Evolutionary conservation across 2,888 invertebrate species (phyloP).

Genomic region (Timandra comae): DNA sequence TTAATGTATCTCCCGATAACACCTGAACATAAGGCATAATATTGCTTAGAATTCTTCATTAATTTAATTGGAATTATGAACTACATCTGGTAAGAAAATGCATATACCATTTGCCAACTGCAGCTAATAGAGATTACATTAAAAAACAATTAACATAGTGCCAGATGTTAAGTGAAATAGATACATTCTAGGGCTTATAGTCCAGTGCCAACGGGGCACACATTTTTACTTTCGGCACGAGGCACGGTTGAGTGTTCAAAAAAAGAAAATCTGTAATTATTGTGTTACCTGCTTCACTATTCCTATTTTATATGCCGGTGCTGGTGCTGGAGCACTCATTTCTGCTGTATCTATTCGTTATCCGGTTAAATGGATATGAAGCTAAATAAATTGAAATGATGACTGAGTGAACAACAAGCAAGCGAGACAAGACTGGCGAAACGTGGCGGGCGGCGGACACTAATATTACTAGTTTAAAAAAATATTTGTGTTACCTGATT

Average conservation of each 20-base stretch:
- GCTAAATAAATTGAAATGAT: slow-evolving; percentile 43
- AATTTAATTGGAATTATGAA: no score
- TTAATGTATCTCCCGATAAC: slow-evolving; percentile 96
- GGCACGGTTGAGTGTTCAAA: background rate
- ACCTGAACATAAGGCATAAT: slow-evolving; percentile 77
- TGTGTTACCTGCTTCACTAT: slow-evolving; percentile 70
- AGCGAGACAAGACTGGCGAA: slow-evolving; percentile 58
- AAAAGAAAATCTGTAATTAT: slow-evolving; percentile 24
- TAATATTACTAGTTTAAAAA: slow-evolving; percentile 51
- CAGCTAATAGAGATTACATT: no score
- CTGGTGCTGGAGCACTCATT: slow-evolving; percentile 64
- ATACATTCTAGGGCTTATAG: slow-evolving; percentile 5
- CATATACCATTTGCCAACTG: no score
- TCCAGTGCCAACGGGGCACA: slow-evolving; percentile 69
- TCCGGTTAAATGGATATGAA: slow-evolving; percentile 38
- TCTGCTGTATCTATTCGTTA: slow-evolving; percentile 37
- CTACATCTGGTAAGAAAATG: no score
- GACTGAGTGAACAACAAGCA: slow-evolving; percentile 45
- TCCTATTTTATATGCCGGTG: slow-evolving; percentile 58
- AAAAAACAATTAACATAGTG: no score
- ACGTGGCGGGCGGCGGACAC: slow-evolving; percentile 66
- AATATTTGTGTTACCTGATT: no score
- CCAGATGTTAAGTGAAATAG: slow-evolving; percentile 1
- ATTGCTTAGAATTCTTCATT: background rate
- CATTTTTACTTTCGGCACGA: slow-evolving; percentile 11